Conservation (phyloP, 2,888 invertebrate species). For the Sympetrum striolatum region DNA sequence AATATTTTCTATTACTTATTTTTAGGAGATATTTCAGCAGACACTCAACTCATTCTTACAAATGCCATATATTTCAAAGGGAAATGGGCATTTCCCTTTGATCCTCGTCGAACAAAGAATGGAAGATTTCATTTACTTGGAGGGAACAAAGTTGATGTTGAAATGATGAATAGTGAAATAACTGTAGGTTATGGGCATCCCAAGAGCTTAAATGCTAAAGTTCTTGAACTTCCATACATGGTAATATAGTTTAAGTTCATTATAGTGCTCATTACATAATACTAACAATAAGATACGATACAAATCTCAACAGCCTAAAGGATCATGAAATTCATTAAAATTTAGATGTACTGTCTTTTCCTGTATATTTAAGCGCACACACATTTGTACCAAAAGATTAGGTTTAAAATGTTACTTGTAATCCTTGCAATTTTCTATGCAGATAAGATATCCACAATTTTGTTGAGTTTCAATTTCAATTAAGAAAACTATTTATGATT, state of each 20-base stretch:
- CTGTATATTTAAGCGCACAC: too few species aligned
- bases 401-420: too few species aligned
- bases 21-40: slow-evolving; percentile 61
- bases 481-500: too few species aligned
- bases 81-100: slow-evolving; percentile 75
- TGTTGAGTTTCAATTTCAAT: too few species aligned
- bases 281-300: too few species aligned
- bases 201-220: slow-evolving; percentile 65
- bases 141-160: slow-evolving; percentile 55
- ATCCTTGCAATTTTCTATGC: too few species aligned
- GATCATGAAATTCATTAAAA: too few species aligned
- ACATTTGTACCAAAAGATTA: too few species aligned
- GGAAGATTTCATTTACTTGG: slow-evolving; percentile 71
- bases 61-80: slow-evolving; percentile 82
- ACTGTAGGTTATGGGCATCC: slow-evolving; percentile 62
- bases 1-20: not conserved
- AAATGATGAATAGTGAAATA: slow-evolving; percentile 59
- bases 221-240: slow-evolving; percentile 76
- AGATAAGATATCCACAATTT: too few species aligned
- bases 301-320: too few species aligned
- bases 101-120: slow-evolving; percentile 61
- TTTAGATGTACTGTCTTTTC: too few species aligned
- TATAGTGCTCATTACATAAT: not conserved
- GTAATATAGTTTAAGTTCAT: slow-evolving; percentile 53
- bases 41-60: slow-evolving; percentile 72